Evolutionary conservation across 2,797 vertebrate species (phyloP).

Genomic region (Coendou prehensilis): DNA sequence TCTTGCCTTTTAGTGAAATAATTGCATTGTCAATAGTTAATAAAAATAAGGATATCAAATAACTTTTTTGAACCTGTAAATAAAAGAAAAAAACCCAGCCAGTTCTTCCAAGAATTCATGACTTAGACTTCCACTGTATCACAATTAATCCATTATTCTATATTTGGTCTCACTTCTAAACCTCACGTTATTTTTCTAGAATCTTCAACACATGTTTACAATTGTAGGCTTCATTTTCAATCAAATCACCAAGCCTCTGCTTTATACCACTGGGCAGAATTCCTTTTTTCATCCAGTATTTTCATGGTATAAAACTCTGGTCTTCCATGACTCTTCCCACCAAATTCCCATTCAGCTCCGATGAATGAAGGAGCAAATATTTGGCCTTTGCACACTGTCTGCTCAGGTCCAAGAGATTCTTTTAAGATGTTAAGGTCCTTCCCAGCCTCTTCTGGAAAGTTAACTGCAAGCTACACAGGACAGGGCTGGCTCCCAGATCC

Average conservation of each 20-base stretch:
- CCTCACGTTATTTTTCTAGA: conserved; percentile 47
- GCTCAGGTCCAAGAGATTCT: neutral
- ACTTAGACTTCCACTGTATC: conserved; percentile 12
- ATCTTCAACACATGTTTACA: neutral
- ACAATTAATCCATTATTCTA: conserved; percentile 49
- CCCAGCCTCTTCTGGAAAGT: neutral
- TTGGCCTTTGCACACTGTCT: neutral
- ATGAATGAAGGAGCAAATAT: neutral
- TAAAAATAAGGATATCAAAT: conserved; percentile 33
- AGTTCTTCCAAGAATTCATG: neutral
- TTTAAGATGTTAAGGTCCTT: conserved; percentile 16
- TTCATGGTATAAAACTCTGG: neutral
- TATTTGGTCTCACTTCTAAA: conserved; percentile 38
- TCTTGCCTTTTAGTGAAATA: conserved; percentile 7
- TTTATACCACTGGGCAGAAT: neutral
- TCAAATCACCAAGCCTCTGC: neutral
- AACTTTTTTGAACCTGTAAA: conserved; percentile 41
- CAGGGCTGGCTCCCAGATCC: neutral
- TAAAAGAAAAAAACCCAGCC: neutral
- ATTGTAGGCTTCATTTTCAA: neutral
- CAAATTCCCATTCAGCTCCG: conserved; percentile 20
- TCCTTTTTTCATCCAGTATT: neutral
- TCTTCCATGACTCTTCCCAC: conserved; percentile 40
- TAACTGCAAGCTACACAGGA: neutral
- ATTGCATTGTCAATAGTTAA: conserved; percentile 27